Evolutionary conservation across 2,113 vertebrate species (phyloP), one percentile per base, ranked within the genome.

Genomic region (Prinia subflava): DNA sequence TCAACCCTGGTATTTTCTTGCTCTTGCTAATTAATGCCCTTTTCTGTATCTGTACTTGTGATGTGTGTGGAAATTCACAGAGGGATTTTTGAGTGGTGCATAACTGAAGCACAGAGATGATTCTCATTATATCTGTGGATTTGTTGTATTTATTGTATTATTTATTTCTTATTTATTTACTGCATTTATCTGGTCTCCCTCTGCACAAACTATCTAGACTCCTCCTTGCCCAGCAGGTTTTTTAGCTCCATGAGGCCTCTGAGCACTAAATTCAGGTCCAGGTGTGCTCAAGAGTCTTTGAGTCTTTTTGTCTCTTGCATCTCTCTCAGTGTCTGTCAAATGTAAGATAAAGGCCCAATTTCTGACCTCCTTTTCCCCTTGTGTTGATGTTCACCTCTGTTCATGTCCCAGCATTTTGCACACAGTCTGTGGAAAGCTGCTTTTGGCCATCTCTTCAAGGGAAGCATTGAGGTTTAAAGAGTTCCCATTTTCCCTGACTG

Each of bases 381-480:
- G 28, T 63, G n/a, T 8, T 3, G 12, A 9, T 55, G 30, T 27
- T 88, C 20, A 5, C 1, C 3, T 30, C 31, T 55, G 30, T 27
- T 88, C 20, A 5, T 1, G 4, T 30, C 31, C 9, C 39, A 78
- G 52, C 2, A 4, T 20, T n/a, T 28, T 68, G 39, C 6, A 35
- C 17, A 9, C 7, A 33, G 20, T 20, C 65, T 83, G 44, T 17
- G 47, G 37, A 33, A 79, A 83, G 62, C 13, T 76, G 6, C 15
- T 75, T 71, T 64, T 37, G 41, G 37, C 35, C 33, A 25, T 25
- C 17, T 15, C 23, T 53, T 19, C 21, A 55, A 15, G 57, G 49
- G 17, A 14, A 4, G 5, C 20, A n/a, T 6, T 0, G 0, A 41
- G 24, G 22, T 78, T 87, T 59, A 64, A 67, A 0, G 3, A 76